phyloP scores from a whole-genome alignment of 2,797 vertebrate genomes.

The Tragopan temminckii region DNA sequence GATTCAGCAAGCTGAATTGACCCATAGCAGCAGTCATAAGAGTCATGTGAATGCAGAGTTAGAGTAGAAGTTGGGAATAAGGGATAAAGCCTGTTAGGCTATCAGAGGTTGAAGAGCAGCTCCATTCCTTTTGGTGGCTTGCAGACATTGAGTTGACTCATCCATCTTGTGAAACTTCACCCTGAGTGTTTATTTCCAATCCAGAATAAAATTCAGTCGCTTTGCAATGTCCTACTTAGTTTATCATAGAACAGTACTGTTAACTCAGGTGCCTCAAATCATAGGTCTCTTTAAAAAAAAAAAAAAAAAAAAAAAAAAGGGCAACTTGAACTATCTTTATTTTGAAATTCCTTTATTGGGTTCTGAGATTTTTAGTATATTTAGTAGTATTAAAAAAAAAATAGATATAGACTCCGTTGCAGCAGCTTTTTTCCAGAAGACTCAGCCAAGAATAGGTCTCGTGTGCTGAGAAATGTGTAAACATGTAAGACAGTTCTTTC shows the following conservation, averaged over 20 bases:
- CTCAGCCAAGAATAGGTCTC: not conserved
- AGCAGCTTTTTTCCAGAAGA: constrained; percentile 16
- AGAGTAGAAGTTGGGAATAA: not conserved
- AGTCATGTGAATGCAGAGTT: not conserved
- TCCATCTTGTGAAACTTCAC: not conserved
- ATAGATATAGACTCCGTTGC: not conserved
- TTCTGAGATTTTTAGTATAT: not conserved
- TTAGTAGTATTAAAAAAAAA: not conserved
- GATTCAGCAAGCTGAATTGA: not conserved
- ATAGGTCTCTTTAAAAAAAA: not conserved
- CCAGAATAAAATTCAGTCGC: not conserved
- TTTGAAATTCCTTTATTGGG: not conserved
- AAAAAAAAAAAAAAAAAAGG: not conserved
- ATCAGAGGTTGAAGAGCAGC: not conserved
- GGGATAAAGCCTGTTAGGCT: not conserved
- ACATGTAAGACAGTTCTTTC: not conserved
- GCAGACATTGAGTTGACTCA: not conserved
- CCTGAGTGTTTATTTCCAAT: not conserved
- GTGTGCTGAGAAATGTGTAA: constrained; percentile 33
- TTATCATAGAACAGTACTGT: not conserved
- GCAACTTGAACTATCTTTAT: not conserved
- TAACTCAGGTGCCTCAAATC: not conserved
- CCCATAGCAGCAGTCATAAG: not conserved
- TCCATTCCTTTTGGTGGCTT: not conserved
- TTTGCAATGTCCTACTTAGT: not conserved